Conservation (phyloP, 2,113 vertebrate species). For the Polypterus senegalus region DNA sequence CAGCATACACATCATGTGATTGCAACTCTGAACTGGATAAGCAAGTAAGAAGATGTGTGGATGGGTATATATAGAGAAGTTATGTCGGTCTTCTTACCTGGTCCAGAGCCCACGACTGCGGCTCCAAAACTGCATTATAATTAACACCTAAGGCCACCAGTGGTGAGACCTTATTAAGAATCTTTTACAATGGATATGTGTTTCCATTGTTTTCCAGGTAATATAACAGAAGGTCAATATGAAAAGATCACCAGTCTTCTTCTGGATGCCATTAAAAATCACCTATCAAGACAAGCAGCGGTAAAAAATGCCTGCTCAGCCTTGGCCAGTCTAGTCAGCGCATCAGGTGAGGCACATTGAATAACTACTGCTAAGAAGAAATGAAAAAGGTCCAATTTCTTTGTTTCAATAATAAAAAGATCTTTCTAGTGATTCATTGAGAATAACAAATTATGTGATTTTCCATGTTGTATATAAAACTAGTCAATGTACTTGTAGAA, state of each 20-base stretch:
- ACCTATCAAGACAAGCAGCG: slow-evolving; percentile 26
- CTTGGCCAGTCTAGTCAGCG: slow-evolving; percentile 39
- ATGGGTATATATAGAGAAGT: not conserved
- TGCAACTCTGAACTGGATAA: too few relatives aligned
- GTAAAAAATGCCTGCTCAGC: slow-evolving; percentile 38
- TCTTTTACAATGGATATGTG: not conserved
- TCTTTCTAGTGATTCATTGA: too few relatives aligned
- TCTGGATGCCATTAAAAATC: slow-evolving; percentile 28
- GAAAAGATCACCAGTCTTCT: slow-evolving; percentile 29
- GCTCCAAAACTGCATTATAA: not conserved
- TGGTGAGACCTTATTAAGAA: not conserved
- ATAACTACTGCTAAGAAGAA: too few relatives aligned
- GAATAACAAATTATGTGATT: too few relatives aligned
- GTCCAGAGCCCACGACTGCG: too few relatives aligned
- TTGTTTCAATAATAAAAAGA: too few relatives aligned
- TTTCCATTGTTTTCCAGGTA: slow-evolving; percentile 25
- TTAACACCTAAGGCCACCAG: not conserved
- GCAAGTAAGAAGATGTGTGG: not conserved
- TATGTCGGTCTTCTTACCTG: not conserved
- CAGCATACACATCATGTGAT: too few relatives aligned
- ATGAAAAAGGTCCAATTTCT: too few relatives aligned
- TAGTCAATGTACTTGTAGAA: too few relatives aligned
- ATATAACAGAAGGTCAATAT: slow-evolving; percentile 27
- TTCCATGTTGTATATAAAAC: too few relatives aligned
- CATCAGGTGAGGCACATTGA: slow-evolving; percentile 36